Percentiles rank a stretch among this genome's conserved stretches.
Conservation (phyloP, 2,113 vertebrate species). For the Otolemur garnettii region DNA sequence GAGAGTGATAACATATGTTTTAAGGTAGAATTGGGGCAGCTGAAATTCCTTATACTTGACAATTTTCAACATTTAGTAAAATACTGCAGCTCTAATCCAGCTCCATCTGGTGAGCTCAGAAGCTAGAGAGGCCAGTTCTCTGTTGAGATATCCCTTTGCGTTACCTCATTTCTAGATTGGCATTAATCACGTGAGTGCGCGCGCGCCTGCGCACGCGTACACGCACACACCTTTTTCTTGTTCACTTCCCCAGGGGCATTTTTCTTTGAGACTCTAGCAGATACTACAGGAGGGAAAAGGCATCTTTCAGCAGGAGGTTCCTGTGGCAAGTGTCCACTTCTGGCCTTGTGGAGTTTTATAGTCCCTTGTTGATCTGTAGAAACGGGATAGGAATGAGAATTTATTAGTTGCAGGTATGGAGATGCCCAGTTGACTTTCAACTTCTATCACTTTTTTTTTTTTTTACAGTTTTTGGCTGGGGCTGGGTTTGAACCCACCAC, state of each 20-base stretch:
- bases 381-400: neutral
- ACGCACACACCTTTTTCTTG: slow-evolving; percentile 71
- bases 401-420: neutral
- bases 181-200: neutral
- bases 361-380: slow-evolving; percentile 73
- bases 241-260: slow-evolving; percentile 61
- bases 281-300: slow-evolving; percentile 75
- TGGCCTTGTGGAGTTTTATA: slow-evolving; percentile 10
- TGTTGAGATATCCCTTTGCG: neutral
- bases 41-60: neutral
- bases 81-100: neutral
- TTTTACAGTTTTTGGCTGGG: too few species aligned
- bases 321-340: slow-evolving; percentile 46
- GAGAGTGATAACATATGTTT: neutral
- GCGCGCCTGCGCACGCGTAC: too few species aligned
- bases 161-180: neutral
- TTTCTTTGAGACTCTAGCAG: slow-evolving; percentile 63
- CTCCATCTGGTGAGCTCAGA: neutral
- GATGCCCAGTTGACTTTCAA: neutral
- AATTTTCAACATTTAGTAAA: slow-evolving; percentile 43
- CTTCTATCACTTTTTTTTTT: neutral
- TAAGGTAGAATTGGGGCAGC: neutral
- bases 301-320: slow-evolving; percentile 46
- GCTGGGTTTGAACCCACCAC: too few species aligned
- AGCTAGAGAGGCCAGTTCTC: neutral